phyloP scores from a whole-genome alignment of 2,113 vertebrate genomes.

The Actinemys pallida region DNA sequence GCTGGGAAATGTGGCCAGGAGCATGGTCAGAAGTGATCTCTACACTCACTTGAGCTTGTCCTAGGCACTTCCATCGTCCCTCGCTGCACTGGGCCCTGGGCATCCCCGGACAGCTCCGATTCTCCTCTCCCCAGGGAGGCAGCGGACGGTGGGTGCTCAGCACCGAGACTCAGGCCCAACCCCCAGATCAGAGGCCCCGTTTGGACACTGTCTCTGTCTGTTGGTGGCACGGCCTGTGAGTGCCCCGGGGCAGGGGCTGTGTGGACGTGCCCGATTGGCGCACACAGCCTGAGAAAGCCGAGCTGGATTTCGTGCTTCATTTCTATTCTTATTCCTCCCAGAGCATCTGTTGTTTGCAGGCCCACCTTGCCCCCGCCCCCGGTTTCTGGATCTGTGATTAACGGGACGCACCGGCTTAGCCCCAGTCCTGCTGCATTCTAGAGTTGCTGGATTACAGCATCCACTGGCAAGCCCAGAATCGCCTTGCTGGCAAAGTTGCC shows the following conservation, averaged over 20 bases:
- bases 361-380: neutral
- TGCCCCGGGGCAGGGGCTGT: neutral
- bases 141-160: neutral
- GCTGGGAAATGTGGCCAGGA: too few species aligned
- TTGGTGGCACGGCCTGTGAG: neutral
- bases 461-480: neutral
- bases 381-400: neutral
- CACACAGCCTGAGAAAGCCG: neutral
- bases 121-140: neutral
- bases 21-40: neutral
- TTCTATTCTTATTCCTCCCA: neutral
- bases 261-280: neutral
- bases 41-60: neutral
- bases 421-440: neutral
- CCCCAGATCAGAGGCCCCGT: neutral
- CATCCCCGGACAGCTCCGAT: neutral
- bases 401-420: neutral
- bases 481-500: neutral
- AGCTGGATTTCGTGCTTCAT: neutral
- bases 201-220: neutral
- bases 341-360: neutral
- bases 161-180: neutral
- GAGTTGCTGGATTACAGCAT: neutral
- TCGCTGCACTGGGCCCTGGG: neutral
- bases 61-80: neutral